Base-by-base conservation (phyloP, 2,888 invertebrate species). In the Hirtodrosophila confusa region DNA sequence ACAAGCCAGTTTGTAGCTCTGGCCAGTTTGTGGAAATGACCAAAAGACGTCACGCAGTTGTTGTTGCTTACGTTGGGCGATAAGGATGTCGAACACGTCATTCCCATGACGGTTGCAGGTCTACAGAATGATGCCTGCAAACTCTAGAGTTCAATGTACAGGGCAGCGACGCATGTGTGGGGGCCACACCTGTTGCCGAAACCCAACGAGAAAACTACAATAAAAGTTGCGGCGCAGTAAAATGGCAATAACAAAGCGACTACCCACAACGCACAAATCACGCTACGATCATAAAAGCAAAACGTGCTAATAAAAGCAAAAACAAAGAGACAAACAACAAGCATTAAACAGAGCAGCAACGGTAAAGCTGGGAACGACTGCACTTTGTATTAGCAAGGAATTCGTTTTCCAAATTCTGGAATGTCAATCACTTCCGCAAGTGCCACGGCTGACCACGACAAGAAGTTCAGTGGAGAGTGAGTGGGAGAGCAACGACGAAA, bases 171-270 rank as follows among this genome's bases (percentile, higher is more conserved):
- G n/a, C 43, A 35, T 51, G 45, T 39, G 27, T n/a, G 35, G 48
- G 80, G 80, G 86, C 86, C 88, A 84, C 88, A 84, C 83, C 88
- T 84, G 88, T 86, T 82, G 66, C 75, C 69, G 61, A 75, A 72
- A 74, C 54, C 61, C 64, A 62, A 55, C 65, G 61, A 85, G 74
- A 80, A 82, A 78, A 76, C 55, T 80, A 69, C 67, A 74, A 73
- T 73, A 67, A 73, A 75, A 69, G 36, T 65, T 79, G 86, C 77
- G 88, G 55, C 83, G 83, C 80, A 83, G 55, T 86, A 64, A 69
- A 75, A 54, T 53, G 48, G 58, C 58, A 62, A 53, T 69, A 79
- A 75, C 64, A 75, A 75, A 61, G 68, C 53, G 39, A 39, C 17
- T 51, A 71, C 3, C 27, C 35, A 31, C 27, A 73, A 56, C 63